Conservation (phyloP, 2,113 vertebrate species). For the Pionites leucogaster region DNA sequence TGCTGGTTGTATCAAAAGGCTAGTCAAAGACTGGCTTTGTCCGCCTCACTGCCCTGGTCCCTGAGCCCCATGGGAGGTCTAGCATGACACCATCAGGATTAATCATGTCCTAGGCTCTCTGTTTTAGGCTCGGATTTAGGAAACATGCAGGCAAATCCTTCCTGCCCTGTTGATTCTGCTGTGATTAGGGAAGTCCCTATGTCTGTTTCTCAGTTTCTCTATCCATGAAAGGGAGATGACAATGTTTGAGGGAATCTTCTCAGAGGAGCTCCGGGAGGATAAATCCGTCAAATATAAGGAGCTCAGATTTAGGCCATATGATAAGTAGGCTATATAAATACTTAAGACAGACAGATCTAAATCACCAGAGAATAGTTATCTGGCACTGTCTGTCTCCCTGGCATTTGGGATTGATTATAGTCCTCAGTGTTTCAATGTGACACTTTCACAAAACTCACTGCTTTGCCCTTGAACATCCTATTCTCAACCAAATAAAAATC, state of each 20-base stretch:
- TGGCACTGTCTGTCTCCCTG: background rate
- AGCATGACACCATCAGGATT: background rate
- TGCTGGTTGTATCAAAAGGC: background rate
- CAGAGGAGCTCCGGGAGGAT: background rate
- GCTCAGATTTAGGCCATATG: background rate
- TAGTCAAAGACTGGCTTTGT: background rate
- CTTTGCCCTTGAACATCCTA: background rate
- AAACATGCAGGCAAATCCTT: background rate
- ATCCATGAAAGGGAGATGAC: background rate
- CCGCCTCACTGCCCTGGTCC: background rate
- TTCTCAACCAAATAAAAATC: background rate
- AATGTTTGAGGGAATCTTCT: background rate
- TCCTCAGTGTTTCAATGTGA: background rate
- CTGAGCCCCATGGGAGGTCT: background rate
- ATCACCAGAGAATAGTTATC: background rate
- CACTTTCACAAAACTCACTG: background rate
- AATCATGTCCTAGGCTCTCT: background rate
- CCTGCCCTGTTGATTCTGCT: background rate
- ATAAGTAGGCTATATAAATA: background rate
- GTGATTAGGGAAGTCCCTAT: background rate
- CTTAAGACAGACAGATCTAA: background rate
- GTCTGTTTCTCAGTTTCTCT: background rate
- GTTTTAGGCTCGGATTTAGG: background rate
- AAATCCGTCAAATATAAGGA: background rate
- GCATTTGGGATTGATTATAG: background rate